Evolutionary conservation across 2,888 invertebrate genomes (phyloP).

Genomic region (Phortica magna): DNA sequence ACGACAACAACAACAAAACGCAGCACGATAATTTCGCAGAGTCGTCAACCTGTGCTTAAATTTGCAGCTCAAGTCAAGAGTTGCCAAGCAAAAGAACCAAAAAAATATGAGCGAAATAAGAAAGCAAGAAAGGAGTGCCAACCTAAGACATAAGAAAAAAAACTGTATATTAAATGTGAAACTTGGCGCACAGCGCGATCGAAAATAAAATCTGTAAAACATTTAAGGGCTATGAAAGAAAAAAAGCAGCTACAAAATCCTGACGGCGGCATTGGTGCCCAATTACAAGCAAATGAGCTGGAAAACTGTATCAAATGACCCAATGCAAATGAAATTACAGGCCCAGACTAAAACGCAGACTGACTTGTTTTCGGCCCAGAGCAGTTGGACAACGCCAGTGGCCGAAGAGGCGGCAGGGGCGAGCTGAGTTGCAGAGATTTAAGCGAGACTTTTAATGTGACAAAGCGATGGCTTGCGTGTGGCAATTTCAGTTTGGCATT

Average conservation of each 20-base stretch:
- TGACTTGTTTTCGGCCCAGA: background rate
- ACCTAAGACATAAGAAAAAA: constrained; percentile 14
- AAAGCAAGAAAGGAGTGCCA: constrained; percentile 21
- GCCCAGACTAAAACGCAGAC: constrained; percentile 43
- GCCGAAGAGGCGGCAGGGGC: background rate
- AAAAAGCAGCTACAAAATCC: constrained; percentile 8
- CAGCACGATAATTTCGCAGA: constrained; percentile 64
- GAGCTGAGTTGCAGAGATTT: background rate
- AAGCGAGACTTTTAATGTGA: constrained; percentile 56
- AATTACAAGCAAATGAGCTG: constrained; percentile 78
- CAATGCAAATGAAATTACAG: constrained; percentile 71
- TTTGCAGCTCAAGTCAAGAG: constrained; percentile 43
- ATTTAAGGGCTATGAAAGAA: constrained; percentile 39
- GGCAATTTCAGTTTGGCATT: constrained; percentile 76
- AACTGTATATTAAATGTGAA: constrained; percentile 8
- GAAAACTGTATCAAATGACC: constrained; percentile 79
- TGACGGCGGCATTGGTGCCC: constrained; percentile 72
- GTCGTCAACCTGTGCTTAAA: constrained; percentile 67
- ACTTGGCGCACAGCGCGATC: constrained; percentile 40
- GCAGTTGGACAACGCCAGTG: constrained; percentile 7
- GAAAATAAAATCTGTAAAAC: constrained; percentile 41
- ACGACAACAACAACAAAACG: constrained; percentile 23
- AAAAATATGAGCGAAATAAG: constrained; percentile 21
- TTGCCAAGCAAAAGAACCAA: constrained; percentile 40
- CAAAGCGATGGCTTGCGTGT: constrained; percentile 78